A percentile compares a stretch with the other conserved stretches of the same genome.
These are phyloP conservation scores for Garra rufa DNA, from an alignment of 2,113 vertebrate species.

Conservation along the genomic window DNA sequence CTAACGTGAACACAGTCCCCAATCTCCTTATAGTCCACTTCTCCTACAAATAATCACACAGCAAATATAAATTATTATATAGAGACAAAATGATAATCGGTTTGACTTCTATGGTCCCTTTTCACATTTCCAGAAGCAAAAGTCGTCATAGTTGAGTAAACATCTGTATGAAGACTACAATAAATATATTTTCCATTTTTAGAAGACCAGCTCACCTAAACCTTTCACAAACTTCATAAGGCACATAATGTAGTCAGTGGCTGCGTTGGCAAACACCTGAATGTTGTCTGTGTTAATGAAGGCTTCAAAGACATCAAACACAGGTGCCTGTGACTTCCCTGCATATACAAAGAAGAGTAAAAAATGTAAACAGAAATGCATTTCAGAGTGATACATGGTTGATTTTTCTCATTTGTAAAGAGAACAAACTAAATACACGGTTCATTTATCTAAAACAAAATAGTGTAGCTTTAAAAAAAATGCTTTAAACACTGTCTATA, in stretches of 20 bases:
- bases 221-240: constrained; percentile 99
- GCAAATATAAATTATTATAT: neutral
- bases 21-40: constrained; percentile 91
- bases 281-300: constrained; percentile 98
- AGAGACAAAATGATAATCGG: neutral
- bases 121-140: neutral
- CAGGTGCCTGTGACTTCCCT: constrained; percentile 94
- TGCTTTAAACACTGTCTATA: too few species aligned
- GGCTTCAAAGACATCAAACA: constrained; percentile 98
- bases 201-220: constrained; percentile 78
- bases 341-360: neutral
- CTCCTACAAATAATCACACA: constrained; percentile 75
- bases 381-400: neutral
- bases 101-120: neutral
- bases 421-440: neutral
- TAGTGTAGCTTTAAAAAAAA: neutral
- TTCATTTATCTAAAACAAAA: neutral
- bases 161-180: neutral
- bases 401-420: neutral
- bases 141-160: neutral
- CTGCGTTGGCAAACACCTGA: constrained; percentile 97
- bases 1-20: constrained; percentile 85
- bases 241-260: constrained; percentile 99
- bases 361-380: neutral
- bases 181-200: neutral